phyloP scores from a whole-genome alignment of 1,140 invertebrate genomes.

The Zaprionus davidi region DNA sequence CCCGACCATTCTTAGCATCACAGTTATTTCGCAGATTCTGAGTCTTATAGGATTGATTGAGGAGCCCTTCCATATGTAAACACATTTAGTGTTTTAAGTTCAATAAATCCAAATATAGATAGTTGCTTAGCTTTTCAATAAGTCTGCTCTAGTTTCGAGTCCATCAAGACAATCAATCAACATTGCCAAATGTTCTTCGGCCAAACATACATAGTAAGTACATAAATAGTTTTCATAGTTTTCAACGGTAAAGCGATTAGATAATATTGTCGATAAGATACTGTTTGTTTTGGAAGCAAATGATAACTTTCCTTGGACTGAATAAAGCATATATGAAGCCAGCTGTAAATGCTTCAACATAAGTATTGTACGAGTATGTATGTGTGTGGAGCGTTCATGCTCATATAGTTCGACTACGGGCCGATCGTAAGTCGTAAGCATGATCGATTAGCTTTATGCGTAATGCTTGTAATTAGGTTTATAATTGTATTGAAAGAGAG shows the following conservation, averaged over 20 bases:
- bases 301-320: neutral
- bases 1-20: neutral
- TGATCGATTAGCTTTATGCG: constrained; percentile 26
- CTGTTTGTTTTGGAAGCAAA: neutral
- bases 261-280: neutral
- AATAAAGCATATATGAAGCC: too few relatives aligned
- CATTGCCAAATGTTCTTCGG: neutral
- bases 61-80: neutral
- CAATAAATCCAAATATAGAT: neutral
- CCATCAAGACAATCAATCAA: neutral
- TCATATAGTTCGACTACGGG: neutral
- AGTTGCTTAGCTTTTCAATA: too few relatives aligned
- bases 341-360: neutral
- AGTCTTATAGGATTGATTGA: neutral
- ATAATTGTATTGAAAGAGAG: constrained; percentile 15
- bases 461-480: constrained; percentile 30
- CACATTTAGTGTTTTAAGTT: neutral
- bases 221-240: neutral
- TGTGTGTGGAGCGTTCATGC: neutral
- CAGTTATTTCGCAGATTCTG: neutral
- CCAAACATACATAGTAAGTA: neutral
- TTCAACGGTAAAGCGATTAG: neutral
- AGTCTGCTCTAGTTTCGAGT: neutral
- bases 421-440: constrained; percentile 15
- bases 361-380: neutral